Percentiles rank a stretch among this genome's conserved stretches.
These are phyloP conservation scores for Phodopus roborovskii DNA, from an alignment of 2,113 vertebrate genomes.

Conservation along the genomic window DNA sequence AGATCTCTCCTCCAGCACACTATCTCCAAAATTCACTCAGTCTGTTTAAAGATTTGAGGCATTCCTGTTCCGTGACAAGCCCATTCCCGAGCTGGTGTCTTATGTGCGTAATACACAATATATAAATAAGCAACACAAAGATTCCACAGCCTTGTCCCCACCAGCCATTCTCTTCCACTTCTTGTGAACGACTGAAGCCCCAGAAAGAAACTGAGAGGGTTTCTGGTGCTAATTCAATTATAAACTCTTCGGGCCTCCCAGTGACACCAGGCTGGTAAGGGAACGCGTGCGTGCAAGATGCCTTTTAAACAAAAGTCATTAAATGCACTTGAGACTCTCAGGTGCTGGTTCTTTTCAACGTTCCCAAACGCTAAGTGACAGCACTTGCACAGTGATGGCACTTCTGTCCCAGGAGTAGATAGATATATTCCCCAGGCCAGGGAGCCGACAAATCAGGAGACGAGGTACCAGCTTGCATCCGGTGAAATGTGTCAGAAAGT, in stretches of 20 bases:
- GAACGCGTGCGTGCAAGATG: conserved; percentile 41
- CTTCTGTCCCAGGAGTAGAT: not conserved
- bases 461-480: conserved; percentile 68
- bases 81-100: not conserved
- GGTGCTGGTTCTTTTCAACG: not conserved
- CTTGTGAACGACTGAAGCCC: conserved; percentile 14
- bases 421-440: conserved; percentile 60
- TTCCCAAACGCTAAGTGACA: conserved; percentile 68
- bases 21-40: not conserved
- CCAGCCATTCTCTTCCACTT: not conserved
- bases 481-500: conserved; percentile 78
- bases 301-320: conserved; percentile 74
- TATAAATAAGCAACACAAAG: not conserved
- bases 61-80: not conserved
- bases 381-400: conserved; percentile 21
- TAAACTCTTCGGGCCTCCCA: conserved; percentile 43
- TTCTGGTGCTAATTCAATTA: conserved; percentile 52
- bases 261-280: conserved; percentile 42
- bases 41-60: not conserved
- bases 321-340: conserved; percentile 62
- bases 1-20: not conserved
- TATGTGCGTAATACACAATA: not conserved
- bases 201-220: not conserved
- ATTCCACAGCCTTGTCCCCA: not conserved
- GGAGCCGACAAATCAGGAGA: conserved; percentile 68